Evolutionary conservation across 2,888 invertebrate species (phyloP).

Genomic region (Conchocele bisecta): DNA sequence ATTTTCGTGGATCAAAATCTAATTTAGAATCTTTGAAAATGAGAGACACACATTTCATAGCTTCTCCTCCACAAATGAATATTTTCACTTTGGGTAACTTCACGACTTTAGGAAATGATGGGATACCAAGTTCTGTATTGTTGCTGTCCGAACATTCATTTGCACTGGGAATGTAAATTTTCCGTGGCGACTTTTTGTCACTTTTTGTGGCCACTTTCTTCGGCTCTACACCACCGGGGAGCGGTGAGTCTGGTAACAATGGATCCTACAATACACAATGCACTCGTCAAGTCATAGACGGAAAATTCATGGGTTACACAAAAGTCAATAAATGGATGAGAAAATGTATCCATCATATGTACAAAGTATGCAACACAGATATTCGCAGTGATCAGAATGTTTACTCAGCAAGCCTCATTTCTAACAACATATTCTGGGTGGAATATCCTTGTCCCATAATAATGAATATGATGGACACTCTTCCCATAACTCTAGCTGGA

Average conservation of each 20-base stretch:
- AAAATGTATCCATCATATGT: too few relatives aligned
- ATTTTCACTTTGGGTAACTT: slow-evolving; percentile 66
- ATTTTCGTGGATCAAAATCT: slow-evolving; percentile 21
- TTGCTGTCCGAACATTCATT: slow-evolving; percentile 11
- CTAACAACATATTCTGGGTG: too few relatives aligned
- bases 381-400: too few relatives aligned
- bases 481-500: too few relatives aligned
- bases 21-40: slow-evolving; percentile 50
- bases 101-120: slow-evolving; percentile 52
- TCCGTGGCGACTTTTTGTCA: slow-evolving; percentile 24
- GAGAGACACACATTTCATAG: slow-evolving; percentile 54
- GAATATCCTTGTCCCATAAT: too few relatives aligned
- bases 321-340: too few relatives aligned
- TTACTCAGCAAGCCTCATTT: too few relatives aligned
- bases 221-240: slow-evolving; percentile 49
- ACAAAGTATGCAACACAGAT: too few relatives aligned
- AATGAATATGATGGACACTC: too few relatives aligned
- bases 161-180: slow-evolving; percentile 33
- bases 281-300: too few relatives aligned
- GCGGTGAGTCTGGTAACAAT: slow-evolving; percentile 28
- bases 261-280: neutral
- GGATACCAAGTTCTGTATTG: slow-evolving; percentile 7
- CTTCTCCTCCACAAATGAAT: slow-evolving; percentile 68
- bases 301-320: too few relatives aligned
- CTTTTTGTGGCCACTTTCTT: slow-evolving; percentile 9